These are phyloP conservation scores for Drosophila suboccidentalis DNA, from an alignment of 2,888 invertebrate species.

Conservation along the genomic window DNA sequence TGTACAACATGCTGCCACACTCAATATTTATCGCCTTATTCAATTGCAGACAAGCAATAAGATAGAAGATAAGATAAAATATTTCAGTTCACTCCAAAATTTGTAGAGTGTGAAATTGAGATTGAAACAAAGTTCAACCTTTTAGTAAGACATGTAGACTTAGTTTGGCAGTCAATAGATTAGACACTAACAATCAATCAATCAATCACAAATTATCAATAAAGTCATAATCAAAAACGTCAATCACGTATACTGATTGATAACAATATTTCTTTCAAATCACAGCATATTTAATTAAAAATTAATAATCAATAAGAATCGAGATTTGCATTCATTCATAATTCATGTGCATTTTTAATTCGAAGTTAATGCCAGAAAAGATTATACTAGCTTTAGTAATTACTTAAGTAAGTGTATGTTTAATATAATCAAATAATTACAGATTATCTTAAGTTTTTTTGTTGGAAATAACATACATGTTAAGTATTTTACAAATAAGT, in stretches of 20 bases:
- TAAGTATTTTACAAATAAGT: neutral
- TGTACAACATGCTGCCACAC: neutral
- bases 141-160: too few species aligned
- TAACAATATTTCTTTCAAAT: too few species aligned
- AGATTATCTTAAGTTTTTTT: neutral
- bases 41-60: conserved; percentile 1
- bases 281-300: too few species aligned
- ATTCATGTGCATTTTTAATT: neutral
- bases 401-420: neutral
- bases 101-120: neutral
- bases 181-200: too few species aligned
- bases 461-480: neutral
- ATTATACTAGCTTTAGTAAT: neutral
- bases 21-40: conserved; percentile 12
- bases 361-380: neutral
- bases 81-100: neutral
- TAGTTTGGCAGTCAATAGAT: too few species aligned
- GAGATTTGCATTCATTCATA: neutral
- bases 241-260: too few species aligned
- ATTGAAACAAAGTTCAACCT: neutral
- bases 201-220: too few species aligned
- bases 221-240: too few species aligned
- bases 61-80: neutral
- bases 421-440: neutral
- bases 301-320: too few species aligned